phyloP scores from a whole-genome alignment of 2,113 vertebrate species.

The Anseranas semipalmata region DNA sequence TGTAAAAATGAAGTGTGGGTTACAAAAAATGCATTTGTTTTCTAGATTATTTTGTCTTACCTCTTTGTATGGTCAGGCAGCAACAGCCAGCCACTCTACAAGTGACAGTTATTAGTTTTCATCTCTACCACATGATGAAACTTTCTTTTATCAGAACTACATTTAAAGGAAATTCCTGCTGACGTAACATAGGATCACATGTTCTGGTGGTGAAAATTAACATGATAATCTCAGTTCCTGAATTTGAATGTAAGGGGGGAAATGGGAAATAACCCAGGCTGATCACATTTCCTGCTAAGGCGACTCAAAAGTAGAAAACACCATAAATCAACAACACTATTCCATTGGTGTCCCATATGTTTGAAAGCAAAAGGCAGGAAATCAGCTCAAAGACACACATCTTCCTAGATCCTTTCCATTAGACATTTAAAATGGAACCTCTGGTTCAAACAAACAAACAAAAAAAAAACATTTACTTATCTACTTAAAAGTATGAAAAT shows the following conservation, averaged over 20 bases:
- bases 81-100: neutral
- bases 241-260: neutral
- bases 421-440: neutral
- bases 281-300: neutral
- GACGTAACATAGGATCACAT: neutral
- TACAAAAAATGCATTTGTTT: slow-evolving; percentile 41
- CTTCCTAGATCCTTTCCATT: neutral
- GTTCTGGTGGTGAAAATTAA: neutral
- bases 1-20: slow-evolving; percentile 32
- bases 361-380: neutral
- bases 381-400: neutral
- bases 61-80: neutral
- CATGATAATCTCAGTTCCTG: neutral
- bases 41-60: neutral
- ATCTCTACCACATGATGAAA: neutral
- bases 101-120: neutral
- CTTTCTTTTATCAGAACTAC: neutral
- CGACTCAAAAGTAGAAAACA: neutral
- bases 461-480: neutral
- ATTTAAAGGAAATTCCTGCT: neutral
- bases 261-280: neutral
- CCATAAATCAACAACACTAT: neutral
- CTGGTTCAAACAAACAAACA: neutral
- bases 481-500: neutral
- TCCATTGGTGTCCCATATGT: neutral